Conservation (phyloP, 1,140 invertebrate genomes). For the Frieseomelitta varia region DNA sequence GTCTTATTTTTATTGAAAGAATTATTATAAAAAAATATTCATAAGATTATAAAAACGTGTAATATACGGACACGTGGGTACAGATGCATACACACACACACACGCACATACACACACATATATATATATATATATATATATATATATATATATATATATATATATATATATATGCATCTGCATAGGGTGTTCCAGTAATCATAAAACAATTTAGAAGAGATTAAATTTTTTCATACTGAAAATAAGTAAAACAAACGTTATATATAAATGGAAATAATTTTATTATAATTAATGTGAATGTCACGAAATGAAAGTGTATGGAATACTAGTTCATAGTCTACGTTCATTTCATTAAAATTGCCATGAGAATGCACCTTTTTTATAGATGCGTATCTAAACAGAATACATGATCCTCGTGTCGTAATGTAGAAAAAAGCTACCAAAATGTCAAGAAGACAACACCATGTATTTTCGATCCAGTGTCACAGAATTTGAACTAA, state of each 20-base stretch:
- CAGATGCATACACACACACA: not conserved
- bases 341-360: no score
- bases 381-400: constrained; percentile 40
- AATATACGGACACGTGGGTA: not conserved
- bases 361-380: constrained; percentile 7
- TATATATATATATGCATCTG: no score
- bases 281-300: no score
- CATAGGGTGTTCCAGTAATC: no score
- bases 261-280: not conserved
- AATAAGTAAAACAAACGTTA: not conserved
- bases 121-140: no score
- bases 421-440: constrained; percentile 32
- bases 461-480: constrained; percentile 31
- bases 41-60: not conserved
- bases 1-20: not conserved
- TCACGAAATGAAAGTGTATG: no score
- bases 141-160: no score
- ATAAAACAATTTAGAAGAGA: no score
- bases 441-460: constrained; percentile 51
- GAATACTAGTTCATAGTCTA: no score
- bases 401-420: constrained; percentile 41
- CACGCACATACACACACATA: no score
- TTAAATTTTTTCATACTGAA: no score
- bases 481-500: not conserved
- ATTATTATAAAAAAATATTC: not conserved